phyloP scores from a whole-genome alignment of 2,113 vertebrate genomes.

The Rhodinocichla rosea region DNA sequence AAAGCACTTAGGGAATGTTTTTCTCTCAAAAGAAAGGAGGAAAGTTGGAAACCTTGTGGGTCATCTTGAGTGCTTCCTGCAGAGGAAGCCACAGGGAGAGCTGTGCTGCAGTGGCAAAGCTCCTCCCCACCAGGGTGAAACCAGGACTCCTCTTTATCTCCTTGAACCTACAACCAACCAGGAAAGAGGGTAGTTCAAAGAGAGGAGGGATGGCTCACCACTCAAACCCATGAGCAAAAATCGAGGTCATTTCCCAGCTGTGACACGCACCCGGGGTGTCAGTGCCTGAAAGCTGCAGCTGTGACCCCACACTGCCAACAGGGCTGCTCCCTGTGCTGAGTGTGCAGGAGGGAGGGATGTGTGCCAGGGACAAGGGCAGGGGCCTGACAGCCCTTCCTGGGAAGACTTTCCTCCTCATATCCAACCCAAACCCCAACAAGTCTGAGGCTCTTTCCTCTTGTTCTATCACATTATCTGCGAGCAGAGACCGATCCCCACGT shows the following conservation, averaged over 20 bases:
- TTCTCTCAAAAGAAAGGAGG: not conserved
- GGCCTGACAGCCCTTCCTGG: not conserved
- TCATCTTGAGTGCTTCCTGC: not conserved
- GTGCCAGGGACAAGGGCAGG: not conserved
- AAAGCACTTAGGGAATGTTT: not conserved
- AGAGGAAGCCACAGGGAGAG: not conserved
- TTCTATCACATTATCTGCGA: not conserved
- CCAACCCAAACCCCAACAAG: not conserved
- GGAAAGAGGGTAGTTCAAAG: not conserved
- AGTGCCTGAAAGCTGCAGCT: not conserved
- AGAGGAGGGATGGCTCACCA: not conserved
- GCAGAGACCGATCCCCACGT: fast-evolving
- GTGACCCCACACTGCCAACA: not conserved
- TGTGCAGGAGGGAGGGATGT: not conserved
- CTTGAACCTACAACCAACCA: not conserved
- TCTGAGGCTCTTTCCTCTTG: not conserved
- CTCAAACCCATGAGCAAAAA: not conserved
- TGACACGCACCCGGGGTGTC: not conserved
- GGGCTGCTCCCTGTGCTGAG: not conserved
- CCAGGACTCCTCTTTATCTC: not conserved
- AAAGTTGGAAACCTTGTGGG: not conserved
- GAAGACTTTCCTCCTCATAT: not conserved
- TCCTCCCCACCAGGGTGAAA: not conserved
- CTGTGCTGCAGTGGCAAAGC: not conserved
- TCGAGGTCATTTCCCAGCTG: not conserved